Base-by-base conservation (phyloP, 2,888 invertebrate genomes). In the Xanthia icteritia region DNA sequence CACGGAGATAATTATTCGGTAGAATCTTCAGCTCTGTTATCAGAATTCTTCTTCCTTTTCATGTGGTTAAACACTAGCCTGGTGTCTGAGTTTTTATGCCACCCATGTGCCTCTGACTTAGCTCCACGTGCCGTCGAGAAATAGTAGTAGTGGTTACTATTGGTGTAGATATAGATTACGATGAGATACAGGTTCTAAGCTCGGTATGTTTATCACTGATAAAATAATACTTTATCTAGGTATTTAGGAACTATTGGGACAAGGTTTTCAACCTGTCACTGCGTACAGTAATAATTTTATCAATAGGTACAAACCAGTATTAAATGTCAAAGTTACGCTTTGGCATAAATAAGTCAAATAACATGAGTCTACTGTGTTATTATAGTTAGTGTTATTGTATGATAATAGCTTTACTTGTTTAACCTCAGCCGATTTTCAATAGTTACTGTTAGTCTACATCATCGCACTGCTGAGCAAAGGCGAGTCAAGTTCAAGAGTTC, bases 251-350 rank as follows among this genome's bases (percentile, higher is more conserved):
- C 31, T 51, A 76, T 42, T 58, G n/a, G 79, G 36, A 64, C 79
- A 82, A 79, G 79, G 79, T 63, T 58, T 67, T 76, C 79, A 82
- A 82, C 82, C 63, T 82, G 82, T 79, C 76, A 82, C 79, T 67
- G 61, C 17, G 2, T 20, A 23, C 9, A 65, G 6, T 23, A 66
- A 48, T 76, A n/a, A 82, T 36, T 67, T 61, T 66, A 76, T 63
- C 23, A 63, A 15, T 36, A 58, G 58, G 27, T 58, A 56, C 20
- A 5, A 27, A 23, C 15, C 8, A 45, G 31, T 67, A 51, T 42
- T 42, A 82, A 79, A 79, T 82, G 56, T 42, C 79, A 67, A 56
- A 82, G 67, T 63, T 67, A 20, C 27, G 73, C 56, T 80, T 58
- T 36, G 17, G 8, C 9, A 23, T 20, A 58, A 63, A 64, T 54